These are phyloP conservation scores for Odiellus spinosus DNA, from an alignment of 2,888 invertebrate genomes.

Conservation along the genomic window DNA sequence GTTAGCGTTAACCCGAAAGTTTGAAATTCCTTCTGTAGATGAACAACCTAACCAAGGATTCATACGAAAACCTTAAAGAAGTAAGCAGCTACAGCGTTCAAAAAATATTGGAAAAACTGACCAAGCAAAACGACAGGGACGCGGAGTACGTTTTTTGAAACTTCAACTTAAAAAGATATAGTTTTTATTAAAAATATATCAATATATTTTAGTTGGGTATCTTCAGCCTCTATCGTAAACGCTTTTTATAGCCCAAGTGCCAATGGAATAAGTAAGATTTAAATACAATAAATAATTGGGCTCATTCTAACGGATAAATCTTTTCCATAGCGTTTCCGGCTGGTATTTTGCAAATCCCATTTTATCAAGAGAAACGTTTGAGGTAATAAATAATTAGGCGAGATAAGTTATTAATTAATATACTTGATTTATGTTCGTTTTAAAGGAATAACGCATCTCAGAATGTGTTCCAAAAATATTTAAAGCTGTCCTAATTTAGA, in stretches of 20 bases:
- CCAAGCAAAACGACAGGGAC: not conserved
- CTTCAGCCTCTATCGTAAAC: conserved; percentile 32
- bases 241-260: conserved; percentile 32
- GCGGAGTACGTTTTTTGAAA: not conserved
- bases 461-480: too few species aligned
- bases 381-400: too few species aligned
- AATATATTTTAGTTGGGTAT: conserved; percentile 25
- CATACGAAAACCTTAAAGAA: not conserved
- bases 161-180: too few species aligned
- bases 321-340: not conserved
- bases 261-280: conserved; percentile 13
- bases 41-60: too few species aligned
- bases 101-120: not conserved
- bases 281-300: too few species aligned
- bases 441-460: too few species aligned
- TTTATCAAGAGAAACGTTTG: not conserved
- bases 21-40: too few species aligned
- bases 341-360: not conserved
- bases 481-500: too few species aligned
- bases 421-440: too few species aligned
- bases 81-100: conserved; percentile 2
- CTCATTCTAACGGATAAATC: too few species aligned
- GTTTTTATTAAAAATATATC: not conserved
- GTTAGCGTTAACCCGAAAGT: too few species aligned
- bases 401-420: too few species aligned